phyloP scores from a whole-genome alignment of 2,113 vertebrate genomes.

The Caretta caretta region DNA sequence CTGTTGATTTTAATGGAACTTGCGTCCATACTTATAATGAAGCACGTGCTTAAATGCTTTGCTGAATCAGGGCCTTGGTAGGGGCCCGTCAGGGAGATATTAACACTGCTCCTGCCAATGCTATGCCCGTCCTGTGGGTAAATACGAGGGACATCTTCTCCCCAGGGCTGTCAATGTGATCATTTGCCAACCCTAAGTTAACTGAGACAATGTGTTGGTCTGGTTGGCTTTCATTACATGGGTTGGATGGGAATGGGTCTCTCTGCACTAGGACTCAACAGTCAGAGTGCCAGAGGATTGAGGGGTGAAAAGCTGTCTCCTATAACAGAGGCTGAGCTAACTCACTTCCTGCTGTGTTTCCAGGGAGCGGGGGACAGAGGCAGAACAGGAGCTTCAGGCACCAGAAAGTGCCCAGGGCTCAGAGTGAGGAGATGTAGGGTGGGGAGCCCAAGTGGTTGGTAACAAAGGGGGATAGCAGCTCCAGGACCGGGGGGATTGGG shows the following conservation, averaged over 20 bases:
- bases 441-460: background rate
- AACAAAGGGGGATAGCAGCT: background rate
- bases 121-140: accelerated
- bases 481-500: background rate
- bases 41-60: background rate
- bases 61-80: background rate
- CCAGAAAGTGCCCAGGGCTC: background rate
- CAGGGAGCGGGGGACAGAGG: background rate
- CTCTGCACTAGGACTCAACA: background rate
- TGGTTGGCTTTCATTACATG: background rate
- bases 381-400: background rate
- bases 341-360: background rate
- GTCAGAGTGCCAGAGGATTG: background rate
- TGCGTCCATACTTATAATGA: background rate
- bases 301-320: background rate
- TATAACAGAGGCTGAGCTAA: background rate
- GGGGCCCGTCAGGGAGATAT: background rate
- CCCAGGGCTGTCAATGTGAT: background rate
- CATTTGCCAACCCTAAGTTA: background rate
- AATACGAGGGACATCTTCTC: background rate
- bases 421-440: background rate
- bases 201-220: background rate
- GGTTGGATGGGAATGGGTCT: background rate
- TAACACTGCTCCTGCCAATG: background rate
- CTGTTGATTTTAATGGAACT: background rate